A percentile compares a stretch with the other conserved stretches of the same genome.
Conservation (phyloP, 1,140 invertebrate genomes). For the Diploscapter pachys region DNA sequence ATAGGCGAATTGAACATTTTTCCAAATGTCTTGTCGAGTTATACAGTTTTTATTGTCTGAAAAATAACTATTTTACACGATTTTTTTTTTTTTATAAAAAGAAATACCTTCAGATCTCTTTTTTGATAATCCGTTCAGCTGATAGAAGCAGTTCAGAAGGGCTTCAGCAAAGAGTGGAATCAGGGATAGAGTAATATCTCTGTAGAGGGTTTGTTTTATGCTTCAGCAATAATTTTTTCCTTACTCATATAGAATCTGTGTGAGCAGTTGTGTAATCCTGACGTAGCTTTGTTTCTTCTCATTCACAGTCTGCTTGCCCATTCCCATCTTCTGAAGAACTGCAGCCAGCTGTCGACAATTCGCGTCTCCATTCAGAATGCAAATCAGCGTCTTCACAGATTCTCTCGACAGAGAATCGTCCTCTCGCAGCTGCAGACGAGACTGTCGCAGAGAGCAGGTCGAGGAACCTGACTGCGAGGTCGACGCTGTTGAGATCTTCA, state of each 20-base stretch:
- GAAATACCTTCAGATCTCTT: slow-evolving; percentile 1
- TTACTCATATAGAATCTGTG: slow-evolving; percentile 8
- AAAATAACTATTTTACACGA: no score
- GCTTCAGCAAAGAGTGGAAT: slow-evolving; percentile 35
- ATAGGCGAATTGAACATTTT: slow-evolving; percentile 37
- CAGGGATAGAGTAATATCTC: background rate
- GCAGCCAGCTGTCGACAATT: background rate
- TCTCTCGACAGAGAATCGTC: slow-evolving; percentile 22
- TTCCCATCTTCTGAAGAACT: slow-evolving; percentile 11
- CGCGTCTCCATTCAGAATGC: background rate
- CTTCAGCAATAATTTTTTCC: background rate
- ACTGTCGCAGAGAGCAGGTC: slow-evolving; percentile 16
- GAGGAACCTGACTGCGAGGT: background rate
- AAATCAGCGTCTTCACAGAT: background rate
- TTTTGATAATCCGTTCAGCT: slow-evolving; percentile 30
- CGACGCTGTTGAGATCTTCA: background rate
- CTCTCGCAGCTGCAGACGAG: slow-evolving; percentile 11
- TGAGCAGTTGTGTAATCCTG: background rate
- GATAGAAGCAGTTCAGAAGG: slow-evolving; percentile 39
- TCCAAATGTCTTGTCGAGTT: slow-evolving; percentile 38
- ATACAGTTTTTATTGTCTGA: slow-evolving; percentile 19
- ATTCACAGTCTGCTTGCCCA: background rate
- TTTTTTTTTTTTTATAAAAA: no score
- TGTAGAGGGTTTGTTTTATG: background rate
- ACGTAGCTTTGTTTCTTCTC: slow-evolving; percentile 12